Base-by-base conservation (phyloP, 1,140 invertebrate species). In the Aphaenogaster floridana region DNA sequence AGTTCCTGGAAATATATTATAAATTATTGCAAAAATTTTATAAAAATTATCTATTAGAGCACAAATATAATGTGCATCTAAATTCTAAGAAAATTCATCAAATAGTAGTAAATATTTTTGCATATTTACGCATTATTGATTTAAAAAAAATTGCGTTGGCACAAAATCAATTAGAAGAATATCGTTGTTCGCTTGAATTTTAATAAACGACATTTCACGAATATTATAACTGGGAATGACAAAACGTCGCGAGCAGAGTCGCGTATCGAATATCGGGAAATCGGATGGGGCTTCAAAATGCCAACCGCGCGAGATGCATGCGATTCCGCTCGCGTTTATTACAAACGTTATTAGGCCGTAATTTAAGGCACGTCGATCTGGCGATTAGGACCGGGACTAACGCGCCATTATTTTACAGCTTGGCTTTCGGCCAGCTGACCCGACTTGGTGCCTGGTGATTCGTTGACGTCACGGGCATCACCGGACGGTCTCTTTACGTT, bases 381-480 rank as follows among this genome's bases (percentile, higher is more conserved):
- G 54, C 80, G 85, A 85, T 89, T 89, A 89, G 76, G 34, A 57
- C 59, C 90, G 88, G 74, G 63, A 91, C 88, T 91, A 91, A 91
- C 80, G 52, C 36, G 28, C 90, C 85, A 87, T 89, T 91, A 91
- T 89, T 91, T 91, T 88, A 89, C 64, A 74, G 54, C 80, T 91
- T 91, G 90, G 90, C 88, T 89, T 68, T 72, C 63, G 61, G 52
- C 90, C 90, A 91, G 88, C 42, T 74, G 79, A 80, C 71, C 71
- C 74, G 66, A 66, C 52, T 86, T 77, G 63, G 63, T 69, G 77
- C 63, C 57, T 48, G 71, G 45, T 86, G 61, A 78, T 90, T 81
- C 71, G 77, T 91, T 91, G 90, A 88, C 86, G 90, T 90, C 77
- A 90, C 69, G 72, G 54, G 50, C 76, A 66, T 89, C 77, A 83